Evolutionary conservation across 2,888 invertebrate genomes (phyloP), one percentile per base, ranked within the genome.

Genomic region (Trilocha varians): DNA sequence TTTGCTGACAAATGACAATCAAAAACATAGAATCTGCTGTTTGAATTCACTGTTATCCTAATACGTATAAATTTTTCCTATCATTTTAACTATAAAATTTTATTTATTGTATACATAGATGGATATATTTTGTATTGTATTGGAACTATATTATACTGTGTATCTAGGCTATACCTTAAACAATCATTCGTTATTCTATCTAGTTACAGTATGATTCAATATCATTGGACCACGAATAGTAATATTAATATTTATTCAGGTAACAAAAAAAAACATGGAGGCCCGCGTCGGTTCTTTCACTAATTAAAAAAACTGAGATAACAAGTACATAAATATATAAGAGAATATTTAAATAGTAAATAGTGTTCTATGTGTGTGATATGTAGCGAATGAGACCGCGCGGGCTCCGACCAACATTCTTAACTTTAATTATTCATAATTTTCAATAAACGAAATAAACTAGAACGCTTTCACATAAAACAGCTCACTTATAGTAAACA

Each of bases 141-240:
- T 61, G 57, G 62, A 54, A 59, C 53, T 49, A 48, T 54, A 48
- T 48, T 58, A 63, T n/a, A 57, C 64, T 61, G 62, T 57, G 62
- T 65, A 66, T 65, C 72, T 72, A 74, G 62, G 64, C 75, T 78
- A 76, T 57, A 57, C 55, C 73, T 73, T 65, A 70, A 54, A 56
- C 66, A 65, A 73, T 57, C 68, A 63, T 68, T 70, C 56, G 59
- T 66, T 78, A 70, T 70, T 63, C 80, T 84, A 85, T 78, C 76
- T 83, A 82, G 72, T 73, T 77, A 71, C 71, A 78, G 79, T 80
- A 78, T 80, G 83, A 78, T 82, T 80, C 78, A 73, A 78, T 74
- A 84, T 83, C 78, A 86, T 87, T 87, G 86, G 86, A 86, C 86
- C 86, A 82, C 86, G 78, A 70, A 80, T 84, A 66, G 78, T 84